These are phyloP conservation scores for Hydrophis major DNA, from an alignment of 2,797 vertebrate species.

Conservation along the genomic window DNA sequence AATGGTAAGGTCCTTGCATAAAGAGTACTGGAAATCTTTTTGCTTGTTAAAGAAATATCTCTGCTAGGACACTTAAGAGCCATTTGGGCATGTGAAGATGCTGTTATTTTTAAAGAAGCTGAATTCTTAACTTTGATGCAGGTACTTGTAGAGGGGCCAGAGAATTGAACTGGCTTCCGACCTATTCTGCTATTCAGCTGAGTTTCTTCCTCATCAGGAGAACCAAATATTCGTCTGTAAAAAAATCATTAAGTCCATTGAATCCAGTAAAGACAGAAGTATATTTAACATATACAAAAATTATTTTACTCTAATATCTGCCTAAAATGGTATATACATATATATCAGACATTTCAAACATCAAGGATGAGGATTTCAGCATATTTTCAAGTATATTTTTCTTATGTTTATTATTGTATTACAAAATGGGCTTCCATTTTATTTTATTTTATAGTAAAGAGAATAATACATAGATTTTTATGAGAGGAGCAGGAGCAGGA, in stretches of 20 bases:
- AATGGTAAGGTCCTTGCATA: accelerated
- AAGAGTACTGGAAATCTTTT: neutral
- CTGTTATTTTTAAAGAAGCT: constrained; percentile 51
- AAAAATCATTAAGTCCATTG: constrained; percentile 11
- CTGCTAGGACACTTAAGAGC: neutral
- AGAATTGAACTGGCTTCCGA: constrained; percentile 67
- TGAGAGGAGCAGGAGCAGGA: neutral
- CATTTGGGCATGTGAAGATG: constrained; percentile 12
- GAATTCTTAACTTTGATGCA: constrained; percentile 72
- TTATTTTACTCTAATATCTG: neutral
- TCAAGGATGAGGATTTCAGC: neutral
- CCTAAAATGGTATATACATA: neutral
- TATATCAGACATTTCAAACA: neutral
- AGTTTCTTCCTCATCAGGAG: constrained; percentile 49
- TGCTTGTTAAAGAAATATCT: neutral
- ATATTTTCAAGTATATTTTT: neutral
- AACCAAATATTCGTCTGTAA: constrained; percentile 52
- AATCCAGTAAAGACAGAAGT: neutral
- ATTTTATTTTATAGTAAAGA: neutral
- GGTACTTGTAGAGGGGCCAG: constrained; percentile 73
- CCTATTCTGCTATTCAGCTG: constrained; percentile 40
- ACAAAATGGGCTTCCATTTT: neutral
- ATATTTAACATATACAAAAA: neutral
- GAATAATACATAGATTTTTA: neutral
- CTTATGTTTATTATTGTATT: neutral